Percentiles rank a stretch among this genome's conserved stretches.
Evolutionary conservation across 2,113 vertebrate species (phyloP).

Genomic region (Corynorhinus townsendii): DNA sequence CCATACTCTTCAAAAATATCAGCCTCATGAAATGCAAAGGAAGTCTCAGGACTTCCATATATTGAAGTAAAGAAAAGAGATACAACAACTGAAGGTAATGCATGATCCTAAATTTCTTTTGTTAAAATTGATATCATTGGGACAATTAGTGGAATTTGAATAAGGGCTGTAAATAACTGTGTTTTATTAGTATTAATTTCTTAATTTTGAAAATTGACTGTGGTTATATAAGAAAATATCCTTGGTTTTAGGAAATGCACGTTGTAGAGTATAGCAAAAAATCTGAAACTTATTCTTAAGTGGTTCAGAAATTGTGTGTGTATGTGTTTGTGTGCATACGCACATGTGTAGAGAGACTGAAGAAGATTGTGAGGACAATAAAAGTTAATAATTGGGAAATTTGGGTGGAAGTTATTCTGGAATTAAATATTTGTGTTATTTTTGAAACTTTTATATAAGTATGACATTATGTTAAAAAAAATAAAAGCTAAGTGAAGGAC

Average conservation of each 20-base stretch:
- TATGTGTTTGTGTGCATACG: neutral
- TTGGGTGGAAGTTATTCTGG: neutral
- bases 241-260: conserved; percentile 2
- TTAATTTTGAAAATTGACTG: neutral
- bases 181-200: neutral
- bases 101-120: neutral
- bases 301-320: neutral
- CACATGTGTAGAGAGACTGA: neutral
- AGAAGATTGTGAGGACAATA: neutral
- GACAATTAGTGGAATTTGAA: neutral
- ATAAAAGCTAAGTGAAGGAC: neutral
- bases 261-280: neutral
- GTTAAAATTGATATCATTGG: neutral
- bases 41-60: neutral
- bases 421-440: neutral
- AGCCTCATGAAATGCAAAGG: neutral
- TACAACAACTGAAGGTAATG: neutral
- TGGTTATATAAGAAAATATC: neutral
- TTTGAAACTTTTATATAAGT: neutral
- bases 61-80: neutral
- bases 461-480: neutral
- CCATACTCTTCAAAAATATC: neutral
- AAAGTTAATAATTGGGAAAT: neutral
- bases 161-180: neutral
- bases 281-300: neutral